Conservation (phyloP, 2,113 vertebrate genomes). For the Tetrao urogallus region DNA sequence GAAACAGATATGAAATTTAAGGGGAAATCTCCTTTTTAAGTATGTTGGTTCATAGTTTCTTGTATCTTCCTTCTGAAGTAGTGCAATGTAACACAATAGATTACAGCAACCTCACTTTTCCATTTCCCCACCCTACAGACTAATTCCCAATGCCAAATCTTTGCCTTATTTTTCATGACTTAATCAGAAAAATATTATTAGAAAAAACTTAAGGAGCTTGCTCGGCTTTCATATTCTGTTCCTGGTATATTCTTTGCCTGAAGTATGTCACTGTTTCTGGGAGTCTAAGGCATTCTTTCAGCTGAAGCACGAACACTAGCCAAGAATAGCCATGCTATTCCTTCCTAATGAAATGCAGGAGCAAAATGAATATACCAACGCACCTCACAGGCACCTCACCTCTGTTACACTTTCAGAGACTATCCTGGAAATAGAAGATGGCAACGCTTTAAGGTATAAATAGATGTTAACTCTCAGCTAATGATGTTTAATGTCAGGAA, state of each 20-base stretch:
- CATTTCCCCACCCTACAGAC: neutral
- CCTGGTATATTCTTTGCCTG: neutral
- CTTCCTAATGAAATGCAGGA: neutral
- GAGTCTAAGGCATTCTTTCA: neutral
- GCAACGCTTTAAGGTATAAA: neutral
- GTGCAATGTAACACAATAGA: neutral
- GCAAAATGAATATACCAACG: neutral
- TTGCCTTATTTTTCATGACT: neutral
- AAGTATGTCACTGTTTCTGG: neutral
- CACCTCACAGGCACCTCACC: neutral
- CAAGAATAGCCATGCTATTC: neutral
- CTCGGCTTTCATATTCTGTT: neutral
- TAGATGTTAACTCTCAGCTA: neutral
- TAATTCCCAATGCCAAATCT: neutral
- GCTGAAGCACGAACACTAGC: neutral
- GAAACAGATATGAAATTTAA: neutral
- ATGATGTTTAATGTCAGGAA: neutral
- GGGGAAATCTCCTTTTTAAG: neutral
- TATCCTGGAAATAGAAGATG: neutral
- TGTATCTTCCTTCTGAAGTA: neutral
- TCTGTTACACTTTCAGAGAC: neutral
- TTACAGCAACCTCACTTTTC: neutral
- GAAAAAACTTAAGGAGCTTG: neutral
- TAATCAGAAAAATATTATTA: neutral
- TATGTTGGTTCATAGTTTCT: neutral